Percentiles rank a stretch among this genome's conserved stretches.
These are phyloP conservation scores for Pterobdella sp. DNA, from an alignment of 2,888 invertebrate genomes.

Conservation along the genomic window DNA sequence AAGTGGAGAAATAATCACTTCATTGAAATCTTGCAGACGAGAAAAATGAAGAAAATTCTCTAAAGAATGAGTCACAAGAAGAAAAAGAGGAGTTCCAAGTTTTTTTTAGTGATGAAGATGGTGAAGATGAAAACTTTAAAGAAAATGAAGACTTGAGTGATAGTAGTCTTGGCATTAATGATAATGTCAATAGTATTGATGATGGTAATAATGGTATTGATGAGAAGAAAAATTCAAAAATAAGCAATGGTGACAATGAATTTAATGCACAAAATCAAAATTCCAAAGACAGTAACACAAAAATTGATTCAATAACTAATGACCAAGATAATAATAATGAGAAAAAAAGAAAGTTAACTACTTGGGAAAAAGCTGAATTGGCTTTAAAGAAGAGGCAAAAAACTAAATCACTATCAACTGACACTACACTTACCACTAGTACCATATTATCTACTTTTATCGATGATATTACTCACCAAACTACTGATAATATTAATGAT, in stretches of 20 bases:
- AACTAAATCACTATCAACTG: neutral
- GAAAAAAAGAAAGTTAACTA: slow-evolving; percentile 14
- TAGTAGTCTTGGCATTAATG: neutral
- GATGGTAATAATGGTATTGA: slow-evolving; percentile 11
- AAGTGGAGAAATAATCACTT: neutral
- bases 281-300: neutral
- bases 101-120: neutral
- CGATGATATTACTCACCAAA: neutral
- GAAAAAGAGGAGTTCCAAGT: neutral
- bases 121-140: neutral
- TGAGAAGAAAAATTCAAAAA: too few species aligned
- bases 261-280: neutral
- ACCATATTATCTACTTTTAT: neutral
- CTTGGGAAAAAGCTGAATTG: slow-evolving; percentile 21
- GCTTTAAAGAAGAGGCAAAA: slow-evolving; percentile 18
- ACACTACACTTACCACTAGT: neutral
- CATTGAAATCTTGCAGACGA: neutral
- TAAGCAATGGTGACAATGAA: neutral
- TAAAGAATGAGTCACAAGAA: slow-evolving; percentile 14
- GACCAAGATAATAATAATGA: neutral
- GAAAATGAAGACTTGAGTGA: slow-evolving; percentile 4
- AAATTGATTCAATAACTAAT: neutral
- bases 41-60: neutral
- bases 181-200: neutral
- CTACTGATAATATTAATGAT: too few species aligned